These are phyloP conservation scores for Tetrax tetrax DNA, from an alignment of 2,113 vertebrate genomes.

Conservation along the genomic window DNA sequence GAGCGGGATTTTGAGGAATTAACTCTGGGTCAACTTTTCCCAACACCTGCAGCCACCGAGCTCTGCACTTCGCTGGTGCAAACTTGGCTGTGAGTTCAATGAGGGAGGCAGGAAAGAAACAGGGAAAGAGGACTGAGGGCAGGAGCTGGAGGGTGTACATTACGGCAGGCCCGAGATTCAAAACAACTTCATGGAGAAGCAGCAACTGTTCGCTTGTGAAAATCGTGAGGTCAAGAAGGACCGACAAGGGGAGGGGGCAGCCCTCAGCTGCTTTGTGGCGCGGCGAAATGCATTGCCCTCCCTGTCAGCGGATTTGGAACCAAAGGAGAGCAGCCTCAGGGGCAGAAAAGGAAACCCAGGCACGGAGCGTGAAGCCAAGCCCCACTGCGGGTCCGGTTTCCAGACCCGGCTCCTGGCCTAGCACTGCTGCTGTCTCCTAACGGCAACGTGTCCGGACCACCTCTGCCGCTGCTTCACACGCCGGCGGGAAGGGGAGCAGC, in stretches of 20 bases:
- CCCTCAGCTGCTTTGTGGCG: not conserved
- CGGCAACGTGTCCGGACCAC: fast-evolving
- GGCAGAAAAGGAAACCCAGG: not conserved
- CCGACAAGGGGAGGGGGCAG: not conserved
- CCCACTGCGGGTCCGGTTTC: not conserved
- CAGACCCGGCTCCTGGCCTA: not conserved
- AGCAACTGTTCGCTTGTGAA: not conserved
- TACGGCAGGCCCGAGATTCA: not conserved
- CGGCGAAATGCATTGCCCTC: fast-evolving
- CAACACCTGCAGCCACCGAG: not conserved
- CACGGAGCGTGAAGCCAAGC: not conserved
- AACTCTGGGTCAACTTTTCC: not conserved
- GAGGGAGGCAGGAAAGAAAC: not conserved
- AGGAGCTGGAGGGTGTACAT: not conserved
- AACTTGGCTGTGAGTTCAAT: fast-evolving
- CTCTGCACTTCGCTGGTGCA: not conserved
- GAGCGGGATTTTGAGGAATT: not conserved
- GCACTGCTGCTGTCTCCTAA: not conserved
- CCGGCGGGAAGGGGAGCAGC: not conserved
- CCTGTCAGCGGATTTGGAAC: not conserved
- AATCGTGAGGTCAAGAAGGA: not conserved
- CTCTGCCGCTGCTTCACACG: not conserved
- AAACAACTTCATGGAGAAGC: not conserved
- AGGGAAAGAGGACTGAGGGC: fast-evolving
- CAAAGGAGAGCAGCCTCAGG: not conserved